Percentiles rank a stretch among this genome's conserved stretches.
Evolutionary conservation across 2,797 vertebrate species (phyloP).

Genomic region (Sebastes matsubarae): DNA sequence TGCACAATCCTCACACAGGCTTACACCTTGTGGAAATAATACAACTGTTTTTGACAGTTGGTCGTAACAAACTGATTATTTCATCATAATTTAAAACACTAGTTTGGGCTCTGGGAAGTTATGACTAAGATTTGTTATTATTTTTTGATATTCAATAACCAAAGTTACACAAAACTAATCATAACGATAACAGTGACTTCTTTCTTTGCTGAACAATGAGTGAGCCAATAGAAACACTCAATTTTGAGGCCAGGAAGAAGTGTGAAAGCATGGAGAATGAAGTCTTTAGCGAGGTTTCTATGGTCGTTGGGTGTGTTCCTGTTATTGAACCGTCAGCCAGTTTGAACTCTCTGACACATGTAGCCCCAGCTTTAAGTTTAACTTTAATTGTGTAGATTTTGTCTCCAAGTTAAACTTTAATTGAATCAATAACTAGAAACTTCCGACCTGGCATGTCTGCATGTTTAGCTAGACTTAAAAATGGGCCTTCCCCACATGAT

Average conservation of each 20-base stretch:
- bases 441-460: constrained; percentile 28
- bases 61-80: neutral
- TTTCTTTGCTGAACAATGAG: neutral
- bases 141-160: neutral
- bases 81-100: neutral
- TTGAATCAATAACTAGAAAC: constrained; percentile 1
- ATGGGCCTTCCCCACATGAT: constrained; percentile 66
- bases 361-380: neutral
- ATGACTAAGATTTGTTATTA: neutral
- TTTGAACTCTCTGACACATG: neutral
- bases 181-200: neutral
- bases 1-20: neutral
- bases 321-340: neutral
- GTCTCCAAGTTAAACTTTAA: neutral
- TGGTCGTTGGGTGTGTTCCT: neutral
- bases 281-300: constrained; percentile 3
- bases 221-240: constrained; percentile 34
- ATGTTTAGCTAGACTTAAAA: constrained; percentile 32
- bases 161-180: neutral
- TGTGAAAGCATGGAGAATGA: constrained; percentile 34
- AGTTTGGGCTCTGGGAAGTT: neutral
- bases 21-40: neutral
- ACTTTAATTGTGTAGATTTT: neutral
- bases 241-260: constrained; percentile 15
- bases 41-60: neutral